A percentile compares a stretch with the other conserved stretches of the same genome.
Evolutionary conservation across 23 tunicate genomes (phyloP).

Genomic region (Ascidia mentula): DNA sequence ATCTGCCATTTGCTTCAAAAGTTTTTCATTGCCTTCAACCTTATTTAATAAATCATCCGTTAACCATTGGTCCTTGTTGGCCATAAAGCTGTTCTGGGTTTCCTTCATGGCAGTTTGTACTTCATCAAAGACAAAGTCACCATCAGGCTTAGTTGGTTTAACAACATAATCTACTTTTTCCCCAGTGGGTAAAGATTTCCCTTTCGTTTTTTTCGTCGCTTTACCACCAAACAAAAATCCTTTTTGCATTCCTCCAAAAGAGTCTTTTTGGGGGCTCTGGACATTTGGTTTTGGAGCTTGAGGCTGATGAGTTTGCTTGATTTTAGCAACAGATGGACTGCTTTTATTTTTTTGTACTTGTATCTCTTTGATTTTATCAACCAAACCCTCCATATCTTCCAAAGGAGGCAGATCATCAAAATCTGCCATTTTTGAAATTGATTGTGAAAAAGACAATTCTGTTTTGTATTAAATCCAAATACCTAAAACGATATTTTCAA

Average conservation of each 20-base stretch:
- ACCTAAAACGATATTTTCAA: background rate
- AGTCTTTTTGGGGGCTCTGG: background rate
- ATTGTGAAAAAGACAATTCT: no score
- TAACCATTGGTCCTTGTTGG: slow-evolving; percentile 40
- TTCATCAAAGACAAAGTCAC: slow-evolving; percentile 56
- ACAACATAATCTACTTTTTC: slow-evolving; percentile 39
- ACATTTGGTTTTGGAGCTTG: slow-evolving; percentile 5
- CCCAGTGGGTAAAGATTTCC: background rate
- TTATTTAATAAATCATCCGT: slow-evolving; percentile 66
- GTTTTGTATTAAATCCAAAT: no score
- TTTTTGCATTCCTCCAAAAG: slow-evolving; percentile 84
- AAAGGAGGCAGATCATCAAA: slow-evolving; percentile 63
- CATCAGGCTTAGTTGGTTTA: slow-evolving; percentile 20
- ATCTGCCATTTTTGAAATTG: slow-evolving; percentile 29
- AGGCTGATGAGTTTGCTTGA: background rate
- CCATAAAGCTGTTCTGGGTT: background rate
- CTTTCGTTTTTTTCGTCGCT: slow-evolving; percentile 7
- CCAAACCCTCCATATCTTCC: slow-evolving; percentile 73
- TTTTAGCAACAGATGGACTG: background rate
- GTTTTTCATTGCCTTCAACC: slow-evolving; percentile 57
- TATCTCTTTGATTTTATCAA: slow-evolving; percentile 52
- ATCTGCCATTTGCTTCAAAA: slow-evolving; percentile 50
- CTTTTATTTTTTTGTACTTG: background rate
- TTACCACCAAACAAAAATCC: slow-evolving; percentile 73
- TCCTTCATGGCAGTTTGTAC: slow-evolving; percentile 73